Percentiles rank a stretch among this genome's conserved stretches.
phyloP scores from a whole-genome alignment of 37 sponge, comb jelly and placozoan genomes.

The Diacarnus erythraeanus region DNA sequence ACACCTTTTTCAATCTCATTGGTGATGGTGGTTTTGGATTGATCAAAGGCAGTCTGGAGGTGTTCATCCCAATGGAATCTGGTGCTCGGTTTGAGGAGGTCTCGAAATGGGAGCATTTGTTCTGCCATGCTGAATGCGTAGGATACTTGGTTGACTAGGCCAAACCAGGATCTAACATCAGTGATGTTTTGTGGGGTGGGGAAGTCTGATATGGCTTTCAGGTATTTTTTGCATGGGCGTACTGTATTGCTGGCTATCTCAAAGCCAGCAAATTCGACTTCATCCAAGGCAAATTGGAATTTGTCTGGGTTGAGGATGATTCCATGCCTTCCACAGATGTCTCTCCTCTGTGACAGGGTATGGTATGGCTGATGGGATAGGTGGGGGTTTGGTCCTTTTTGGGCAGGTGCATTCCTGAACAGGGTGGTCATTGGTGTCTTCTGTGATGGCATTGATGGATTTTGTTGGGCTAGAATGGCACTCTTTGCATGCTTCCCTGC shows the following conservation, averaged over 20 bases:
- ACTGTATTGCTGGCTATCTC: slow-evolving; percentile 48
- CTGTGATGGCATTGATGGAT: neutral
- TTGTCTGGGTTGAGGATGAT: slow-evolving; percentile 54
- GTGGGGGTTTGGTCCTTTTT: slow-evolving; percentile 28
- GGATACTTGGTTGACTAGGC: slow-evolving; percentile 45
- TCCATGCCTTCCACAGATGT: slow-evolving; percentile 48
- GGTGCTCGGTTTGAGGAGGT: neutral
- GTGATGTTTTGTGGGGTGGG: slow-evolving; percentile 33
- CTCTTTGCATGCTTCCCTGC: slow-evolving; percentile 44
- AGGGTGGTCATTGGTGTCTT: neutral
- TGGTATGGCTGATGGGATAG: slow-evolving; percentile 27
- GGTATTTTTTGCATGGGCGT: slow-evolving; percentile 38
- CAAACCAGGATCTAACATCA: slow-evolving; percentile 54
- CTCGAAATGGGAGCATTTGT: slow-evolving; percentile 7
- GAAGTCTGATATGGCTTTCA: slow-evolving; percentile 44
- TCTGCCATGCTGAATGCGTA: slow-evolving; percentile 64
- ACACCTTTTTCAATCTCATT: slow-evolving; percentile 45
- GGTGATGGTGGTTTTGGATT: slow-evolving; percentile 41
- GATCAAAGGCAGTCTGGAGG: slow-evolving; percentile 29
- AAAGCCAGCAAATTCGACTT: slow-evolving; percentile 56
- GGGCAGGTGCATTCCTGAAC: slow-evolving; percentile 5
- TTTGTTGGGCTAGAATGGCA: neutral
- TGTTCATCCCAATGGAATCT: neutral
- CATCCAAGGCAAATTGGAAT: slow-evolving; percentile 37
- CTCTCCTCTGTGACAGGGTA: slow-evolving; percentile 44